Evolutionary conservation across 2,888 invertebrate genomes (phyloP).

Genomic region (Pristionchus entomophagus): DNA sequence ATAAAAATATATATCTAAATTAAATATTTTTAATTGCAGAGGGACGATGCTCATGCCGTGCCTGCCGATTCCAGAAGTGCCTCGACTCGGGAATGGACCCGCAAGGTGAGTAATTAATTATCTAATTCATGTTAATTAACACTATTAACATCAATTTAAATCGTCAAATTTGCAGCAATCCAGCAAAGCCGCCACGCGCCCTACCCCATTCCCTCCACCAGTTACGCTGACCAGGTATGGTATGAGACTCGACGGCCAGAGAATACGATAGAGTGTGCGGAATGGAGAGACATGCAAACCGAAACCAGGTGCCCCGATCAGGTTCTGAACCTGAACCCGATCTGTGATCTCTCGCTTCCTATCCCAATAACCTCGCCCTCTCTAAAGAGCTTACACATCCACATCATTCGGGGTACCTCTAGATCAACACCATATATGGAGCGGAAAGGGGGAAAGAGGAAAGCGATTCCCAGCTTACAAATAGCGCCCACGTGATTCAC

Average conservation of each 20-base stretch:
- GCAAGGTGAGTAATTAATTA: slow-evolving; percentile 35
- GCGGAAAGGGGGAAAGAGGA: background rate
- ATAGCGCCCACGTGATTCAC: background rate
- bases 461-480: background rate
- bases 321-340: background rate
- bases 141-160: background rate
- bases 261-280: background rate
- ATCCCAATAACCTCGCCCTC: background rate
- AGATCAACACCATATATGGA: slow-evolving; percentile 16
- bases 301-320: too few relatives aligned
- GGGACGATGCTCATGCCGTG: slow-evolving; percentile 53
- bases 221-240: background rate
- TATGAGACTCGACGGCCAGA: background rate
- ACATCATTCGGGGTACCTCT: background rate
- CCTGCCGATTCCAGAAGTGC: slow-evolving; percentile 55
- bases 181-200: slow-evolving; percentile 24
- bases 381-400: background rate
- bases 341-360: background rate
- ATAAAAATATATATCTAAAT: background rate
- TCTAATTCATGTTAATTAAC: background rate
- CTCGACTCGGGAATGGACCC: slow-evolving; percentile 55
- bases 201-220: background rate
- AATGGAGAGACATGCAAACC: too few relatives aligned
- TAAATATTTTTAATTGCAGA: slow-evolving; percentile 35
- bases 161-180: background rate